phyloP scores from a whole-genome alignment of 2,113 vertebrate species.

The Sitta europaea region DNA sequence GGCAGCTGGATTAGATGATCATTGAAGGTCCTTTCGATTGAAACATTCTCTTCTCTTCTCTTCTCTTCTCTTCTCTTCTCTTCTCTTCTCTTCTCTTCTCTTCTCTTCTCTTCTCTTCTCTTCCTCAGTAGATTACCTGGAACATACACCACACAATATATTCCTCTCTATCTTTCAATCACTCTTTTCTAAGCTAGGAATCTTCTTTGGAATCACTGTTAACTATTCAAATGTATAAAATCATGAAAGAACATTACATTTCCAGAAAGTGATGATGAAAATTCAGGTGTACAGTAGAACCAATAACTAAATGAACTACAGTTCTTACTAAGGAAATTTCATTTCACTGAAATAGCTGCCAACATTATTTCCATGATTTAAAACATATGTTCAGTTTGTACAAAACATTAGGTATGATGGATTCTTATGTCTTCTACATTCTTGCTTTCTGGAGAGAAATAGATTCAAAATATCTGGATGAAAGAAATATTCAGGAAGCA shows the following conservation, averaged over 20 bases:
- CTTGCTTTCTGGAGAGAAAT: not conserved
- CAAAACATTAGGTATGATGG: not conserved
- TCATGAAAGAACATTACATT: not conserved
- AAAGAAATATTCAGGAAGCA: not conserved
- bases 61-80: not conserved
- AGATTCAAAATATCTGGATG: not conserved
- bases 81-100: too few species aligned
- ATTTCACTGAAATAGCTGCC: conserved; percentile 48
- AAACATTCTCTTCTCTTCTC: not conserved
- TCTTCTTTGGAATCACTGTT: not conserved
- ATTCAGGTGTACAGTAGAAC: not conserved
- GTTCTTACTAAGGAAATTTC: conserved; percentile 35
- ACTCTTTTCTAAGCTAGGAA: not conserved
- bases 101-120: not conserved
- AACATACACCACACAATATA: not conserved
- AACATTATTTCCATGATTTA: conserved; percentile 41
- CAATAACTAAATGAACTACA: conserved; percentile 32
- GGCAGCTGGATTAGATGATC: not conserved
- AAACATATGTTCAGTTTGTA: not conserved
- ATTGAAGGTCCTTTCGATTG: not conserved
- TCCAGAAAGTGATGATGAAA: not conserved
- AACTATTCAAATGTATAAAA: not conserved
- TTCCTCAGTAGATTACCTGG: not conserved
- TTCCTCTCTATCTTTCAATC: not conserved
- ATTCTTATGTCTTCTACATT: not conserved